phyloP scores from a whole-genome alignment of 2,113 vertebrate species.

The Chaenogobius annularis region DNA sequence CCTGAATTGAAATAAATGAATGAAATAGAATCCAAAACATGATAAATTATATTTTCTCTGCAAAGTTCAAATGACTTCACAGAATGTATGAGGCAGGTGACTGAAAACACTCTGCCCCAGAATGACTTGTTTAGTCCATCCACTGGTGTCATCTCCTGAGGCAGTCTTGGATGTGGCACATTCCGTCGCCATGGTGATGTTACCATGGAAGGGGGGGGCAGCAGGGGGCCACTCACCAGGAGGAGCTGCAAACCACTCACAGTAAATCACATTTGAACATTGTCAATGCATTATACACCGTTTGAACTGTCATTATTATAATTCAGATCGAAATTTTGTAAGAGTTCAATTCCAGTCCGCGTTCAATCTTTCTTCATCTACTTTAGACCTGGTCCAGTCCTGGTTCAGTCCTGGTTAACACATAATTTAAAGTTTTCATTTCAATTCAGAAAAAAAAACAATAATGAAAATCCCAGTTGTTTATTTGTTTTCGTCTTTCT shows the following conservation, averaged over 20 bases:
- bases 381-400: no score
- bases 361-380: no score
- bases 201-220: conserved; percentile 18
- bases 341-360: neutral
- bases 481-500: no score
- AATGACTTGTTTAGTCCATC: conserved; percentile 14
- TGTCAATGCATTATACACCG: no score
- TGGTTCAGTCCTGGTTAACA: no score
- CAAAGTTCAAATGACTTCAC: neutral
- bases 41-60: no score
- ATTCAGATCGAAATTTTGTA: no score
- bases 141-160: conserved; percentile 32
- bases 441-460: no score
- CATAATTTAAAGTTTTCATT: no score
- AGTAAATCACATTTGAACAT: neutral
- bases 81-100: neutral
- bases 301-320: no score
- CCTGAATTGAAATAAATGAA: no score
- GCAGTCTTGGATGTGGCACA: conserved; percentile 50
- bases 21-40: no score
- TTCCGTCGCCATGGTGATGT: conserved; percentile 58
- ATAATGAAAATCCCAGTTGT: neutral
- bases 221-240: conserved; percentile 8
- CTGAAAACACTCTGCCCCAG: neutral
- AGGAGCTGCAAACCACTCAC: conserved; percentile 13